Base-by-base conservation (phyloP, 2,113 vertebrate species). In the Tilapia sparmanii region DNA sequence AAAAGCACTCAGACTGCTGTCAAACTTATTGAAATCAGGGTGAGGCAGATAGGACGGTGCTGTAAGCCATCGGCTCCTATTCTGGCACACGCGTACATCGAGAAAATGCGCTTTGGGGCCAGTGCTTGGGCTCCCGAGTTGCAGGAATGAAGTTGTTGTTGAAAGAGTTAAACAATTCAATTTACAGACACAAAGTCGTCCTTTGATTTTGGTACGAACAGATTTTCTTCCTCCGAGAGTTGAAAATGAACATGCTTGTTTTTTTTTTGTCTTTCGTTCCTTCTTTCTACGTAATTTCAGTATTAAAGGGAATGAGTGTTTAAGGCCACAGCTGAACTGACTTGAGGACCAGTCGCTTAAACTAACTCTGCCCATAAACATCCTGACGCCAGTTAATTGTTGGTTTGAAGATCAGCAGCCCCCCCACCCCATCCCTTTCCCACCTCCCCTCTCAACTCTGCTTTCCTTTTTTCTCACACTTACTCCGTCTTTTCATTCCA, bases 321-420 rank as follows among this genome's bases (percentile, higher is more conserved):
- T 91, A 86, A 95, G 95, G 95, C 94, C 95, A 92, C 90, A 85
- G 91, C 90, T 91, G 81, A 91, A 93, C 84, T 90, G 90, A 93
- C 89, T 68, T 50, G 92, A 94, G 86, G 89, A 93, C 93, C 73
- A 83, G 90, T 96, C 86, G 95, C 95, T 93, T 95, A 95, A 97
- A 96, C 94, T 96, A 96, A 96, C 89, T 94, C 91, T 73, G 88
- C 83, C 93, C 94, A 89, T 95, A 96, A 97, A 96, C 92, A 97
- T 93, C 95, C 92, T 61, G 95, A 97, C 90, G 93, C 90, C 96
- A 96, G 92, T 94, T 97, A 96, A 97, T 96, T 96, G 95, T 93
- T 96, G 92, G 92, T 97, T 96, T 97, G 93, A 96, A 96, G 94
- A 95, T 87, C 91, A 82, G 40, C 19, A 66, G 61, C 31, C 81